phyloP scores from a whole-genome alignment of 1,140 invertebrate genomes.

The Hypsibius dujardini region DNA sequence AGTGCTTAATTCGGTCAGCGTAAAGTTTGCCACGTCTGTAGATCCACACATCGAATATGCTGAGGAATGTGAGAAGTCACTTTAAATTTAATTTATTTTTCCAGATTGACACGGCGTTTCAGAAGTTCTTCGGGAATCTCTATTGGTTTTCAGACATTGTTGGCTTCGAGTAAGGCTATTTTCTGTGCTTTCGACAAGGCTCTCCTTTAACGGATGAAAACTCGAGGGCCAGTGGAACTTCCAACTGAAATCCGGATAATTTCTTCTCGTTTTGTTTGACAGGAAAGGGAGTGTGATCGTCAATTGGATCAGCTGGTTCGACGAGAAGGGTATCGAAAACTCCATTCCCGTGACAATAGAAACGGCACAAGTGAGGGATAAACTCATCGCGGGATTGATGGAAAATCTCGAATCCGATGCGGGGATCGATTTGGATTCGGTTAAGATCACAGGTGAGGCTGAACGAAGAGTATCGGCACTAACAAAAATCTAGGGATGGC shows the following conservation, averaged over 20 bases:
- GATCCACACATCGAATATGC: too few relatives aligned
- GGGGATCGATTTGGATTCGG: slow-evolving; percentile 14
- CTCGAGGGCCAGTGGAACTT: too few relatives aligned
- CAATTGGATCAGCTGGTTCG: slow-evolving; percentile 7
- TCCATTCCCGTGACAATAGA: slow-evolving; percentile 2
- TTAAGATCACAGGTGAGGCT: neutral
- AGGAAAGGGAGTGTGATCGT: slow-evolving; percentile 12
- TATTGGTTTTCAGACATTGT: slow-evolving; percentile 10
- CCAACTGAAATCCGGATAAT: too few relatives aligned
- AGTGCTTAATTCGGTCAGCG: too few relatives aligned
- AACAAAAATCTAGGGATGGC: too few relatives aligned
- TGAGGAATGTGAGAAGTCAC: too few relatives aligned
- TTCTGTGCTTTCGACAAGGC: too few relatives aligned
- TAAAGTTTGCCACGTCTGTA: too few relatives aligned
- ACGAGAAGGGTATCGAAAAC: slow-evolving; percentile 11
- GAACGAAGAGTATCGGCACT: too few relatives aligned
- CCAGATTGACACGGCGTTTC: slow-evolving; percentile 8
- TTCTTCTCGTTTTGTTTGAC: neutral
- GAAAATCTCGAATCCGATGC: slow-evolving; percentile 8
- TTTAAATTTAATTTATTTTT: neutral
- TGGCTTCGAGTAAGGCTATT: neutral
- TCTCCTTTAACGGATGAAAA: too few relatives aligned
- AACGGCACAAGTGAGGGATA: neutral
- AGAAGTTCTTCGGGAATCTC: neutral
- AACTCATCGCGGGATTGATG: neutral